Evolutionary conservation across 2,888 invertebrate genomes (phyloP), one percentile per base, ranked within the genome.

Genomic region (Ceramica pisi): DNA sequence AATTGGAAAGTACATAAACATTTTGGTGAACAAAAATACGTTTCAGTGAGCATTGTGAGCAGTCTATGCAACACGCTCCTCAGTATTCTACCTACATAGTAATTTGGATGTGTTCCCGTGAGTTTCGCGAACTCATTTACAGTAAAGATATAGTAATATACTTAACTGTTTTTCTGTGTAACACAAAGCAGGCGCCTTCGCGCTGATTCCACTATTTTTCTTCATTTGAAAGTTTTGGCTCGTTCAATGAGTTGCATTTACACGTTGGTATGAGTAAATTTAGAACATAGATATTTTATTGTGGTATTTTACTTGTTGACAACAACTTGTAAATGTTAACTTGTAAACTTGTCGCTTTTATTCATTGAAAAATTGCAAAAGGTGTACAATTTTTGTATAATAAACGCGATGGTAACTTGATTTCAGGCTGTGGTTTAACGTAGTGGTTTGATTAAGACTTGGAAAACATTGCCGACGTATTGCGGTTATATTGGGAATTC

Each of bases 101-200:
- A 23, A 67, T 72, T 75, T 75, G 68, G 62, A 70, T 21, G 63
- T 60, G 56, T 68, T 80, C 57, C 70, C 68, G 51, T 46, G 55
- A 67, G 67, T 80, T 80, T 74, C 48, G 59, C 59, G 67, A 77
- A 80, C 63, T 69, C 69, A 74, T 80, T 80, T 69, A 67, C 51
- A 60, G 72, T 75, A 64, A 74, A 59, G 77, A 67, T 59, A 61
- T 38, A 67, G 64, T 38, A 68, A 64, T 66, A 66, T 74, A n/a
- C n/a, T n/a, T n/a, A 69, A 69, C 69, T 71, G 50, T 68, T 71
- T 75, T 74, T 73, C 67, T 46, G 50, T 61, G 55, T 70, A 70
- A 81, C 67, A 72, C n/a, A 70, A 70, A 74, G 41, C 83, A 83
- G 74, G 63, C 67, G 78, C 68, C 65, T 44, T n/a, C 12, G 57